Percentiles rank a stretch among this genome's conserved stretches.
Evolutionary conservation across 2,888 invertebrate species (phyloP).

Genomic region (Odontomyia ornata): DNA sequence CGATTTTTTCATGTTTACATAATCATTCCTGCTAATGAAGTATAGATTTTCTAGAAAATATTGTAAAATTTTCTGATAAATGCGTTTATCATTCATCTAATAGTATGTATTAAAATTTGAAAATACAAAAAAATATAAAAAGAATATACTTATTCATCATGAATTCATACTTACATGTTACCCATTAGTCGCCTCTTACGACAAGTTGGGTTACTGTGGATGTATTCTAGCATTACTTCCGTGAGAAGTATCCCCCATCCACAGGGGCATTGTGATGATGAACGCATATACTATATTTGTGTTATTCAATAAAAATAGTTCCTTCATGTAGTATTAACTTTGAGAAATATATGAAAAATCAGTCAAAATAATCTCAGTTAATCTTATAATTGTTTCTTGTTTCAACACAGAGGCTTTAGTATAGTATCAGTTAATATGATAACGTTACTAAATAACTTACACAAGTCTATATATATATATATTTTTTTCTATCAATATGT

Average conservation of each 20-base stretch:
- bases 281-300: neutral
- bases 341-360: neutral
- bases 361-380: neutral
- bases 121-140: no score
- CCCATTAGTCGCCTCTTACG: constrained; percentile 41
- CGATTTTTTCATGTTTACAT: no score
- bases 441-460: constrained; percentile 1
- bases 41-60: no score
- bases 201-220: constrained; percentile 40
- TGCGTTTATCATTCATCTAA: no score
- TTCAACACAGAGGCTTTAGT: neutral
- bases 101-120: no score
- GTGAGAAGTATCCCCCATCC: constrained; percentile 19
- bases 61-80: no score
- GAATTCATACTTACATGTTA: constrained; percentile 23
- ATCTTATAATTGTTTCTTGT: neutral
- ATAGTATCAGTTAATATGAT: neutral
- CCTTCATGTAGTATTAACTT: no score
- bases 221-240: constrained; percentile 25
- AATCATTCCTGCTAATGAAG: no score
- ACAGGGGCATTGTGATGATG: neutral
- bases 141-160: no score
- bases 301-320: no score
- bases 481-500: no score
- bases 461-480: neutral